Percentiles rank a stretch among this genome's conserved stretches.
Conservation (phyloP, 1,140 invertebrate genomes). For the Drosophila burlai region DNA sequence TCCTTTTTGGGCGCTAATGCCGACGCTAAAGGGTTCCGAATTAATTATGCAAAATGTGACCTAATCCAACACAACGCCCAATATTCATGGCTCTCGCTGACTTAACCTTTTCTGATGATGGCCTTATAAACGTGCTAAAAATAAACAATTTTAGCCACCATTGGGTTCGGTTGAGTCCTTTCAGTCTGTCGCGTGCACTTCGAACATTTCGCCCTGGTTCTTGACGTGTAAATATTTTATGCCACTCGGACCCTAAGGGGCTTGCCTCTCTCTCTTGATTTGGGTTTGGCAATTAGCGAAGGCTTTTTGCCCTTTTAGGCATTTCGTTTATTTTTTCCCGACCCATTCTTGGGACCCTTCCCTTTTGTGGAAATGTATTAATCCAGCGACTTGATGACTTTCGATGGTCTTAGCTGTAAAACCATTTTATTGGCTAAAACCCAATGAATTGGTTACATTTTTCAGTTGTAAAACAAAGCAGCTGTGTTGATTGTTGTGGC, state of each 20-base stretch:
- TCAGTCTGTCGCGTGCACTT: slow-evolving; percentile 55
- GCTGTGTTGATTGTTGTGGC: not conserved
- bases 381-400: slow-evolving; percentile 45
- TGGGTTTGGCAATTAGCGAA: slow-evolving; percentile 74
- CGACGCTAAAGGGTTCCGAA: slow-evolving; percentile 44
- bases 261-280: slow-evolving; percentile 54
- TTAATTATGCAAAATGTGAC: slow-evolving; percentile 81
- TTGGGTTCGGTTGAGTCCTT: slow-evolving; percentile 25
- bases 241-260: slow-evolving; percentile 29
- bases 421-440: slow-evolving; percentile 16
- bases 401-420: slow-evolving; percentile 8
- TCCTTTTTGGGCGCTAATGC: slow-evolving; percentile 26
- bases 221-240: slow-evolving; percentile 82
- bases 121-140: slow-evolving; percentile 80
- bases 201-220: slow-evolving; percentile 45
- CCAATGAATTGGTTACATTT: slow-evolving; percentile 2
- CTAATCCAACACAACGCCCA: slow-evolving; percentile 64
- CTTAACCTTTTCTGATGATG: slow-evolving; percentile 79
- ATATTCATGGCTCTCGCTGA: slow-evolving; percentile 61
- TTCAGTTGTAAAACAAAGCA: not conserved
- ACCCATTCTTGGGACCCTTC: slow-evolving; percentile 9
- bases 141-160: slow-evolving; percentile 67
- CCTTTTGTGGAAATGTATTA: slow-evolving; percentile 49
- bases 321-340: not conserved
- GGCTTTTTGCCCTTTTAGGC: slow-evolving; percentile 40